Conservation (phyloP, 37 sponge, comb jelly and placozoan species). For the Halichondria panicea region DNA sequence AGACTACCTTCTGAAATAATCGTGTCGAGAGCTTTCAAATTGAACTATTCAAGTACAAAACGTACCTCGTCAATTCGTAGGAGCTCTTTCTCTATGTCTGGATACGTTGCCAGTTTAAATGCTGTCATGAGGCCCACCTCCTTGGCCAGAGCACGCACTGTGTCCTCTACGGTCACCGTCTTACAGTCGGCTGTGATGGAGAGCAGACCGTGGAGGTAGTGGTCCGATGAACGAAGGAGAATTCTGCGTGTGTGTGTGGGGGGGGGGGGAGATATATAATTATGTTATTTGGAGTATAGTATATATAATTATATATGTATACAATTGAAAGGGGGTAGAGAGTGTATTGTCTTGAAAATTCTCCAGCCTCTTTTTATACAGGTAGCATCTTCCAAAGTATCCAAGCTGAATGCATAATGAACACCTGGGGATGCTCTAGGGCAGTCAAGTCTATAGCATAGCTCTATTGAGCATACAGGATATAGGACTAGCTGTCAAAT, state of each 20-base stretch:
- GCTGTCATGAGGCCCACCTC: slow-evolving; percentile 76
- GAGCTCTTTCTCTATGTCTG: slow-evolving; percentile 64
- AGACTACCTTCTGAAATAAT: too few relatives aligned
- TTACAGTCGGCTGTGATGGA: slow-evolving; percentile 49
- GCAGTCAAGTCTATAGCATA: too few relatives aligned
- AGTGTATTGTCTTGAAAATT: neutral
- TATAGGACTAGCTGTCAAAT: too few relatives aligned
- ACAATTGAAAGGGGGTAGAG: neutral
- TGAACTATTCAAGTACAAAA: neutral
- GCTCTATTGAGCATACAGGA: too few relatives aligned
- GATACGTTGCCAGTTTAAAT: slow-evolving; percentile 60
- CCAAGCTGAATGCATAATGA: too few relatives aligned
- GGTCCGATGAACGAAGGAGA: slow-evolving; percentile 69
- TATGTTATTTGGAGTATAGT: neutral
- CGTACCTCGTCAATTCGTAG: slow-evolving; percentile 87
- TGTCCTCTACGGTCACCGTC: slow-evolving; percentile 59
- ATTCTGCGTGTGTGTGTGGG: slow-evolving; percentile 33
- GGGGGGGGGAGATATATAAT: neutral
- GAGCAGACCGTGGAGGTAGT: slow-evolving; percentile 74
- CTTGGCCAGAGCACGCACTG: slow-evolving; percentile 68
- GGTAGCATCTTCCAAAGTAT: too few relatives aligned
- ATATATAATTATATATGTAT: neutral
- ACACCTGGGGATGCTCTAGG: too few relatives aligned
- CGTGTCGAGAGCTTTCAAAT: too few relatives aligned
- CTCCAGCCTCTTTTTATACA: too few relatives aligned